Percentiles rank a stretch among this genome's conserved stretches.
Evolutionary conservation across 2,113 vertebrate species (phyloP).

Genomic region (Felis catus): F.catus_Fca126_mat1.0 CM031415.1:102112001-102112500

Average conservation of each 20-base stretch:
- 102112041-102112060: not conserved
- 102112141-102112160: not conserved
- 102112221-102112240: not conserved
- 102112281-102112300: not conserved
- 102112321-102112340: conserved; percentile 1
- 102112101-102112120: not conserved
- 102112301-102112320: not conserved
- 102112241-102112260: not conserved
- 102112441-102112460: not conserved
- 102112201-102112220: not conserved
- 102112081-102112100: not conserved
- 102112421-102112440: not conserved
- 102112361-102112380: not conserved
- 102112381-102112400: conserved; percentile 27
- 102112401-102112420: not conserved
- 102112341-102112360: not conserved
- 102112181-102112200: not conserved
- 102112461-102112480: not conserved
- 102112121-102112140: not conserved
- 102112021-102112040: not conserved
- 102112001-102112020: not conserved
- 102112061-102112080: not conserved
- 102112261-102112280: not conserved
- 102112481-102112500: not conserved
- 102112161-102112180: not conserved